These are phyloP conservation scores for Alca torda DNA, from an alignment of 2,797 vertebrate species.

Conservation along the genomic window DNA sequence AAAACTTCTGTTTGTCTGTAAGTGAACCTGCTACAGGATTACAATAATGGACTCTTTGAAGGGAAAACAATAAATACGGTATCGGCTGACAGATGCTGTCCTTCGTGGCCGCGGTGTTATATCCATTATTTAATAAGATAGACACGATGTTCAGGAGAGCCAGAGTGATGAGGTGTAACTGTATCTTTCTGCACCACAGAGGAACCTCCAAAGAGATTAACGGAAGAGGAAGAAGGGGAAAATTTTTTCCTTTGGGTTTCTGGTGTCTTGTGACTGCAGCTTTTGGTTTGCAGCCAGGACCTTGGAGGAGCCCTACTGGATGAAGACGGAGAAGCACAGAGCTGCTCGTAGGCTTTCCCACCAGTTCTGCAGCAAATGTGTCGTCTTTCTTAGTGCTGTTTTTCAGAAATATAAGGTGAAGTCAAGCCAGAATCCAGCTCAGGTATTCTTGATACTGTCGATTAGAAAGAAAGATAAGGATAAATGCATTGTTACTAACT, in stretches of 20 bases:
- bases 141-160: conserved; percentile 21
- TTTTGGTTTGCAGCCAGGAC: neutral
- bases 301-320: neutral
- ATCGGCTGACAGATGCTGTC: conserved; percentile 48
- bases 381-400: neutral
- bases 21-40: conserved; percentile 38
- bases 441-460: neutral
- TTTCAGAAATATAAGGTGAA: neutral
- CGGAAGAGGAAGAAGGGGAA: neutral
- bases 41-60: conserved; percentile 37
- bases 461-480: neutral
- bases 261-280: neutral
- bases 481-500: neutral
- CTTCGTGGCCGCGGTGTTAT: conserved; percentile 24
- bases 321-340: neutral
- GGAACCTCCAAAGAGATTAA: conserved; percentile 5
- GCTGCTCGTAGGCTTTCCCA: neutral
- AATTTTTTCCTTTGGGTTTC: neutral
- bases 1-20: conserved; percentile 52
- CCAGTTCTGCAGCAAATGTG: neutral
- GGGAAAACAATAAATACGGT: conserved; percentile 35
- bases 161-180: conserved; percentile 32
- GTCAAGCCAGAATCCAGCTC: neutral
- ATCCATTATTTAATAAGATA: conserved; percentile 60
- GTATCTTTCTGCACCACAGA: conserved; percentile 9